A percentile compares a stretch with the other conserved stretches of the same genome.
phyloP scores from a whole-genome alignment of 2,113 vertebrate species.

The Ovibos moschatus region DNA sequence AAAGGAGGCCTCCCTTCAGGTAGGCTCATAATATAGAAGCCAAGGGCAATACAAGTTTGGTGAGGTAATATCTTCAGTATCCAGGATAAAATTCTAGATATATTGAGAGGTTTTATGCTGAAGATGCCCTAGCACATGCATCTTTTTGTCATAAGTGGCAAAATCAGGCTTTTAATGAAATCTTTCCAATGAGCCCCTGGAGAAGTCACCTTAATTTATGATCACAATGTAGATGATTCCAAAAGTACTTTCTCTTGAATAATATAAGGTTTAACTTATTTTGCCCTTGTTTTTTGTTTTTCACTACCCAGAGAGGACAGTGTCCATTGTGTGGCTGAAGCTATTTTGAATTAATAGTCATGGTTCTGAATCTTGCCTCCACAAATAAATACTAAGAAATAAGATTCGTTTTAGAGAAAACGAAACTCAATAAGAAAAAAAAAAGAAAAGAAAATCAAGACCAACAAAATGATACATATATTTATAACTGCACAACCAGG shows the following conservation, averaged over 20 bases:
- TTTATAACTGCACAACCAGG: constrained; percentile 77
- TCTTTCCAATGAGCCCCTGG: background rate
- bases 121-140: background rate
- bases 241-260: background rate
- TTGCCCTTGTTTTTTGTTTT: background rate
- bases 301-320: background rate
- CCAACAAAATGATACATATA: constrained; percentile 68
- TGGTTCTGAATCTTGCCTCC: constrained; percentile 25
- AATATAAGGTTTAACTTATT: background rate
- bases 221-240: background rate
- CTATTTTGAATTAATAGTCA: constrained; percentile 60
- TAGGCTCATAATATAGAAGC: background rate
- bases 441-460: constrained; percentile 12
- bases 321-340: background rate
- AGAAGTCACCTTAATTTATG: background rate
- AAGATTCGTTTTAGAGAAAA: constrained; percentile 69
- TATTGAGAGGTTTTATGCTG: background rate
- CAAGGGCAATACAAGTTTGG: background rate
- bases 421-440: constrained; percentile 60
- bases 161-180: background rate
- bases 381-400: constrained; percentile 52
- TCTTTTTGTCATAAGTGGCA: background rate
- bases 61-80: background rate
- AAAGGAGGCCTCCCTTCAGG: background rate
- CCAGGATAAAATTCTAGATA: background rate